Base-by-base conservation (phyloP, 2,888 invertebrate species). In the Bruchidius siliquastri region DNA sequence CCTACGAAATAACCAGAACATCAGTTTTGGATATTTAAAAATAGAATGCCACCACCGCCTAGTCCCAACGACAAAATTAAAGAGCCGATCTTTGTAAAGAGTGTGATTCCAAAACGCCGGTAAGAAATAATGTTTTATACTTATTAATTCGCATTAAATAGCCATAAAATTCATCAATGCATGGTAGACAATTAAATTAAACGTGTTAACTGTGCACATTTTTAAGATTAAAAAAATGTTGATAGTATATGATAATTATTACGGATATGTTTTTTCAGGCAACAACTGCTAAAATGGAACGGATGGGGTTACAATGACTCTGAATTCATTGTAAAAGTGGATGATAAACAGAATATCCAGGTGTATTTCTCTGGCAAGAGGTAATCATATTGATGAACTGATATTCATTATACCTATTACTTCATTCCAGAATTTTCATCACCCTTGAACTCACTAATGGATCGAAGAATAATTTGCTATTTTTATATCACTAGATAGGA, bases 241-340 rank as follows among this genome's bases (percentile, higher is more conserved):
- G 66, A 26, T 18, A 26, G 71, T 69, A 2, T n/a, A n/a, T n/a
- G n/a, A n/a, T n/a, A n/a, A n/a, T n/a, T n/a, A n/a, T n/a, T n/a
- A n/a, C n/a, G n/a, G n/a, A n/a, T n/a, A n/a, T n/a, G n/a, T 74
- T 74, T n/a, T 78, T 81, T 30, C 88, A 98, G 98, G 82, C 96
- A 97, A 87, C 94, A 97, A 72, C 86, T 96, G 66, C 88, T 99
- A 72, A 98, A 97, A 88, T 99, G 99, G 99, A 97, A 98, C 88
- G 99, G 99, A 22, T 99, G 99, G 99, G 99, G 99, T n/a, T 99
- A 98, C 89, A 94, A 93, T 78, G 98, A 99, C 87, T 96, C 98
- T 0, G 91, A 91, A 86, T 99, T 99, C 86, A 86, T 90, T 72
- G 94, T 6, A 89, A 91, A 80, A 88, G 92, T 76, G 73, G 71